Conservation (phyloP, 2,797 vertebrate species). For the Discoglossus pictus region DNA sequence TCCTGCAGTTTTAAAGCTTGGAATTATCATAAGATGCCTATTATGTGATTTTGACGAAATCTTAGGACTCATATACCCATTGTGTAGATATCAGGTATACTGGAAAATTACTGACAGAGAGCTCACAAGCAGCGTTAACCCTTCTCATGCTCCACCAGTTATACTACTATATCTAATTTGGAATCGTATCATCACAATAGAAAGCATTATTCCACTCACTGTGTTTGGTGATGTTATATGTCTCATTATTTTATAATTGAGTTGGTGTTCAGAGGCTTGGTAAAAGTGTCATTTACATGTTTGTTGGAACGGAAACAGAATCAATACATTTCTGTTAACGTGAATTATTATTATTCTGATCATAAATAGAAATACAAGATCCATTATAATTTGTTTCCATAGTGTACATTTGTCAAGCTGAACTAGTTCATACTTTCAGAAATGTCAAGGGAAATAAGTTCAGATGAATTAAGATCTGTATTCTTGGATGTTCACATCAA, state of each 20-base stretch:
- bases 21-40: not conserved
- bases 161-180: slow-evolving; percentile 27
- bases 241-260: slow-evolving; percentile 46
- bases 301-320: slow-evolving; percentile 41
- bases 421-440: slow-evolving; percentile 39
- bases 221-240: slow-evolving; percentile 40
- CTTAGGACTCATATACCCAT: not conserved
- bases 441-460: slow-evolving; percentile 48
- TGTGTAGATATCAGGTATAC: not conserved
- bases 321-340: slow-evolving; percentile 37
- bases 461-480: slow-evolving; percentile 36
- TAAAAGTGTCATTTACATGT: slow-evolving; percentile 47
- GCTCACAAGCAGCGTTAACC: slow-evolving; percentile 18
- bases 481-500: slow-evolving; percentile 34
- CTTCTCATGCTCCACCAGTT: slow-evolving; percentile 27
- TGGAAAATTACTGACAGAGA: slow-evolving; percentile 5
- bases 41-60: not conserved
- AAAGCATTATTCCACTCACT: slow-evolving; percentile 34
- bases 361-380: slow-evolving; percentile 43
- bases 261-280: slow-evolving; percentile 26
- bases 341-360: slow-evolving; percentile 40
- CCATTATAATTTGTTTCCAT: slow-evolving; percentile 35
- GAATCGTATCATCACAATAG: slow-evolving; percentile 26
- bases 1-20: not conserved
- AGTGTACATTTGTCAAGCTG: slow-evolving; percentile 43